phyloP scores from a whole-genome alignment of 2,113 vertebrate species.

The Entomyzon cyanotis region DNA sequence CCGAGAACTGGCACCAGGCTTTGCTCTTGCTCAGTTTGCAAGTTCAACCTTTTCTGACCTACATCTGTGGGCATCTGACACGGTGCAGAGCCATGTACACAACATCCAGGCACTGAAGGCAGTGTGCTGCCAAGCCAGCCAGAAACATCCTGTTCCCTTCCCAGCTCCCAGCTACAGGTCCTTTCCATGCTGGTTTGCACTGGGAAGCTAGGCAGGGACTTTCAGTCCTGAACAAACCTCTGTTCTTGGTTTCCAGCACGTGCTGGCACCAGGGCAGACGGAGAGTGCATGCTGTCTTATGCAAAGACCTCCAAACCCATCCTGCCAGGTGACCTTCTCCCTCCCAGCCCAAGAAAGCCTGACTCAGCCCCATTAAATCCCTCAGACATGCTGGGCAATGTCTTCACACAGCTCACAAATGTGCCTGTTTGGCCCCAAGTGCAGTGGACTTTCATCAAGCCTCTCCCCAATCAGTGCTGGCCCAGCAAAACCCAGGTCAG shows the following conservation, averaged over 20 bases:
- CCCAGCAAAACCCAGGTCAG: not conserved
- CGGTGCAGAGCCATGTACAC: fast-evolving
- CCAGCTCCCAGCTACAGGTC: not conserved
- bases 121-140: not conserved
- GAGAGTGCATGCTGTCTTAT: not conserved
- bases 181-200: not conserved
- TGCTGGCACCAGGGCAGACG: not conserved
- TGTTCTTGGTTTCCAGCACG: not conserved
- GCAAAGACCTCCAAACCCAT: not conserved
- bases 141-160: not conserved
- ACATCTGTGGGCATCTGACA: not conserved
- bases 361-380: not conserved
- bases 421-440: not conserved
- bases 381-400: fast-evolving
- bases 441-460: not conserved
- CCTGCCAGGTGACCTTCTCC: not conserved
- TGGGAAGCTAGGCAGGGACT: not conserved
- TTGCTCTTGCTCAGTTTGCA: not conserved
- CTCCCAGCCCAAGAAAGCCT: not conserved
- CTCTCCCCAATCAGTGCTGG: not conserved
- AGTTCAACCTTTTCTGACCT: not conserved
- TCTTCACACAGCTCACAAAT: not conserved
- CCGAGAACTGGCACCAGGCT: not conserved
- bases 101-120: not conserved
- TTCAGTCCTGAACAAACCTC: not conserved